Evolutionary conservation across 2,888 invertebrate genomes (phyloP).

Genomic region (Caenorhabditis macrosperma): DNA sequence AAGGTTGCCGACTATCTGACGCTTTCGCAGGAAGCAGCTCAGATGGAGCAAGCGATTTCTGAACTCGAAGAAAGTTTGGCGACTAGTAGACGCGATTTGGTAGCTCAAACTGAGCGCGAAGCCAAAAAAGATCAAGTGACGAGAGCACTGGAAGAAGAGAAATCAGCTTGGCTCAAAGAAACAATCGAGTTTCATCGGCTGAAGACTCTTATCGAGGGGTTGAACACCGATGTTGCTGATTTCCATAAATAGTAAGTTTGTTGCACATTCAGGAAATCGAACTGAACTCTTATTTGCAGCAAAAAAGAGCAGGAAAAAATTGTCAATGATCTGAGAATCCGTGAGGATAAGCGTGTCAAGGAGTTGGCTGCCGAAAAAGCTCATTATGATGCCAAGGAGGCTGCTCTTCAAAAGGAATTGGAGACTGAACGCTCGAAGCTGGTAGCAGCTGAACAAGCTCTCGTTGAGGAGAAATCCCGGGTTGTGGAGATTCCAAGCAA

Average conservation of each 20-base stretch:
- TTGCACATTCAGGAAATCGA: background rate
- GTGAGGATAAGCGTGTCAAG: background rate
- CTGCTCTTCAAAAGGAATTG: conserved; percentile 5
- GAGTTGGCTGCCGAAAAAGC: conserved; percentile 19
- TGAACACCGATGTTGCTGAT: conserved; percentile 35
- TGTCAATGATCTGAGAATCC: conserved; percentile 5
- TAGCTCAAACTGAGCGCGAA: background rate
- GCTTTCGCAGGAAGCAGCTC: background rate
- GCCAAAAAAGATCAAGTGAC: background rate
- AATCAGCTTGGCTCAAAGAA: background rate
- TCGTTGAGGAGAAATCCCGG: conserved; percentile 12
- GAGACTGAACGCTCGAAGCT: background rate
- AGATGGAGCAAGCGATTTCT: conserved; percentile 5
- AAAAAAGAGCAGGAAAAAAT: conserved; percentile 40
- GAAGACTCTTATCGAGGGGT: conserved; percentile 10
- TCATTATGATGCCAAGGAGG: conserved; percentile 5
- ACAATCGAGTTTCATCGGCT: conserved; percentile 5
- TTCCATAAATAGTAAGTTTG: conserved; percentile 41
- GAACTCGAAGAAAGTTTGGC: conserved; percentile 6
- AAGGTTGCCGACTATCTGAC: background rate
- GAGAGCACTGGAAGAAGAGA: background rate
- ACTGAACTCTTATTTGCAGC: conserved; percentile 40
- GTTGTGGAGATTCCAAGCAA: conserved; percentile 46
- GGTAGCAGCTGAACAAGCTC: background rate
- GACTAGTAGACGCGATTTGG: background rate